Evolutionary conservation across 2,888 invertebrate genomes (phyloP), one percentile per base, ranked within the genome.

Genomic region (Perdita meconis): DNA sequence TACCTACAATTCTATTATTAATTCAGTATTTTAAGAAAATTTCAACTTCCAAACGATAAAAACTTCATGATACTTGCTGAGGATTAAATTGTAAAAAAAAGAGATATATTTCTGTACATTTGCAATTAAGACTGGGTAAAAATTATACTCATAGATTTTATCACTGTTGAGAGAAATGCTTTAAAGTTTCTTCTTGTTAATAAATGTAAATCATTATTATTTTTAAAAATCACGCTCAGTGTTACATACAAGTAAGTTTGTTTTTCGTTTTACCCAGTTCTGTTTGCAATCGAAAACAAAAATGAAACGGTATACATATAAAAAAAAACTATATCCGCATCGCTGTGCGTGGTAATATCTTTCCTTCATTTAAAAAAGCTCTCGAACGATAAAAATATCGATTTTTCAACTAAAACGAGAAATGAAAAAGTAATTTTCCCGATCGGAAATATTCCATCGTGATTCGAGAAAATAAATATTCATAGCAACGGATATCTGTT

Each of bases 401-500:
- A 6, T 2, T 30, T 2, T 30, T 30, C 30, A 6, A 30, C 30
- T 4, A 30, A 4, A 30, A 30, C 6, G 3, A 30, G 30, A 30
- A 30, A 30, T 30, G 30, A 30, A 30, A 6, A 30, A 4, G 6
- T 30, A 30, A 30, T 30, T 30, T 6, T 30, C 2, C 30, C n/a
- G n/a, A n/a, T n/a, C n/a, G n/a, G n/a, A 36, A 44, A n/a, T 2
- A 30, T 57, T 16, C 13, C 24, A 36, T 50, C 22, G 13, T 38
- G 10, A 65, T 59, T 51, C 57, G n/a, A 63, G 61, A 71, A 42
- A 64, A 30, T 60, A 12, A 51, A n/a, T 63, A 51, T 70, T 75
- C 65, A 65, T 65, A 47, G 40, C 60, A 55, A 74, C 40, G 60
- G 55, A 65, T n/a, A n/a, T n/a, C 24, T 65, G 64, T 72, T 53